Conservation (phyloP, 2,113 vertebrate species). For the Scophthalmus maximus region DNA sequence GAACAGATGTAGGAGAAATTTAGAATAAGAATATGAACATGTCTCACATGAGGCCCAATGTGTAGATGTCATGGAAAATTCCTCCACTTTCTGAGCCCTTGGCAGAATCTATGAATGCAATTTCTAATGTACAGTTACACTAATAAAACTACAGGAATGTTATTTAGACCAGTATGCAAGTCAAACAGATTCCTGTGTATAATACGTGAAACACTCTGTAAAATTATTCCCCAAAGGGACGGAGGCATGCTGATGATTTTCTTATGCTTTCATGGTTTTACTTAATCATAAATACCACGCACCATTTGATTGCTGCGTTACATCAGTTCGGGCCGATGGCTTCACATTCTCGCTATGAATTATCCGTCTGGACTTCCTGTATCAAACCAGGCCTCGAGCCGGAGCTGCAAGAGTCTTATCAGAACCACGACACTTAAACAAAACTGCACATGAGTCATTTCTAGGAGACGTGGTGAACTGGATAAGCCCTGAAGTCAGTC, state of each 20-base stretch:
- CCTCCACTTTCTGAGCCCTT: neutral
- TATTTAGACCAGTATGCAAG: neutral
- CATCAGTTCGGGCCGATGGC: neutral
- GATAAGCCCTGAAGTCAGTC: no score
- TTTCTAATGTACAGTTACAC: neutral
- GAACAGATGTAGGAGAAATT: no score
- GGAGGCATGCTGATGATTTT: neutral
- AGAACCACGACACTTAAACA: no score
- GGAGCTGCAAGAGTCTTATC: no score
- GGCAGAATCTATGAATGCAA: neutral
- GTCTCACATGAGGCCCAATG: no score
- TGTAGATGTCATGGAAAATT: slow-evolving; percentile 7
- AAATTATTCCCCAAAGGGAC: neutral
- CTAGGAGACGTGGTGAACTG: no score
- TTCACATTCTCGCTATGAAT: neutral
- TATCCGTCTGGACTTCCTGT: no score
- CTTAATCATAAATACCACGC: neutral
- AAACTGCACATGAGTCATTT: no score
- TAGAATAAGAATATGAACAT: no score
- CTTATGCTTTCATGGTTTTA: neutral
- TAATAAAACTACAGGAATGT: neutral
- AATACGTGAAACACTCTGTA: neutral
- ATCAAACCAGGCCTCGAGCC: no score
- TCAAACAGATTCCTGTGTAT: no score
- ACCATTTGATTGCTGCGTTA: neutral